Evolutionary conservation across 1,140 invertebrate species (phyloP).

Genomic region (Bombus turneri): DNA sequence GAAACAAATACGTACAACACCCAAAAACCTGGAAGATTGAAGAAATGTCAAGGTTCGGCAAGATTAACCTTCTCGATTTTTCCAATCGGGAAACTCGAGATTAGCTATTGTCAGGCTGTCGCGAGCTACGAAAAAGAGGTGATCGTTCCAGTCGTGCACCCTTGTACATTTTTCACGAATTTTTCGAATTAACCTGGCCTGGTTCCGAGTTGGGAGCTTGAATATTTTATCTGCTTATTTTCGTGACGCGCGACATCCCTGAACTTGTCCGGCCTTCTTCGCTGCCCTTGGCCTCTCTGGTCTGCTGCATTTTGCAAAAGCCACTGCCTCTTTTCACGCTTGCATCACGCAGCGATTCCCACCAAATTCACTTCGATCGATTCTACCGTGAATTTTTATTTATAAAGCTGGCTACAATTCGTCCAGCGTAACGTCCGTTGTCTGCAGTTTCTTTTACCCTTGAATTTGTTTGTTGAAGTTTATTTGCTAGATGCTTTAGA

Average conservation of each 20-base stretch:
- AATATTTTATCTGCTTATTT: slow-evolving; percentile 27
- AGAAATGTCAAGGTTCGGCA: too few species aligned
- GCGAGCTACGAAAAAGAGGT: neutral
- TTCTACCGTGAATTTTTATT: neutral
- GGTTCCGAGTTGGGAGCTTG: neutral
- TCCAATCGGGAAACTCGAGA: neutral
- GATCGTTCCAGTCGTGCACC: neutral
- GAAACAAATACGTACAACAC: too few species aligned
- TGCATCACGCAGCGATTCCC: too few species aligned
- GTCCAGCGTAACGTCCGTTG: too few species aligned
- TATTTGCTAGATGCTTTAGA: too few species aligned
- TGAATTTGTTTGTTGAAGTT: neutral
- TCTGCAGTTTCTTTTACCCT: neutral
- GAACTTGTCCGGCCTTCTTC: neutral
- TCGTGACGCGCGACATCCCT: too few species aligned
- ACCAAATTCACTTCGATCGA: neutral
- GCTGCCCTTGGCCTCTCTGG: slow-evolving; percentile 1
- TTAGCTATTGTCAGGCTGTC: neutral
- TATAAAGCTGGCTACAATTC: neutral
- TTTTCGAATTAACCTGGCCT: neutral
- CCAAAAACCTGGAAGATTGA: too few species aligned
- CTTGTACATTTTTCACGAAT: neutral
- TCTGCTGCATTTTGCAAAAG: neutral
- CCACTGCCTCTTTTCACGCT: neutral
- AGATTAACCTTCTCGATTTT: neutral